Evolutionary conservation across 2,797 vertebrate genomes (phyloP), one percentile per base, ranked within the genome.

Genomic region (Pygocentrus nattereri): DNA sequence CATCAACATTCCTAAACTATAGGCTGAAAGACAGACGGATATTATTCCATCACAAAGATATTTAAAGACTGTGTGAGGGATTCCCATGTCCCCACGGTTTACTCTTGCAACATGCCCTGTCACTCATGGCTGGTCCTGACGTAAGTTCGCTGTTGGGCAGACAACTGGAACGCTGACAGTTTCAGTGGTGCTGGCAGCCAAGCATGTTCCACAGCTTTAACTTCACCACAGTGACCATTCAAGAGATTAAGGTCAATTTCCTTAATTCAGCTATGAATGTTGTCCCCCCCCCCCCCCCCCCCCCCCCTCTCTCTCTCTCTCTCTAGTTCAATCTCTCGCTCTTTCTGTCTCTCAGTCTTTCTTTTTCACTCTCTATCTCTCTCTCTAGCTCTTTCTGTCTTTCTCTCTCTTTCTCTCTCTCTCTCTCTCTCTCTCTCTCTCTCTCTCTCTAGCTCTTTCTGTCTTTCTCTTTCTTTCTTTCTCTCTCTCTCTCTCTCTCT

Each of bases 121-220:
- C 44, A 62, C 58, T 69, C 27, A 62, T 41, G 58, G n/a, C 50
- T 67, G 54, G n/a, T 56, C 54, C n/a, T 77, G 47, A 62, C 34
- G 27, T 58, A 49, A 73, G 49, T 76, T 67, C 27, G 54, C 30
- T 25, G 5, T 72, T 80, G 44, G 25, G 62, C 38, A 1, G 61
- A 64, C 15, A 11, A 5, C 54, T 75, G 71, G 75, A 81, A 38
- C 61, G 38, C 23, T 19, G 79, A 54, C 70, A 74, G 74, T 81
- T 78, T 81, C 70, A 78, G 25, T 58, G 31, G 69, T 52, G 50
- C 25, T 34, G 21, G n/a, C 16, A 59, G 49, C 56, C 11, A 59
- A 67, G 11, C 30, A 47, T 31, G 21, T 70, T 72, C 31, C 56
- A 47, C 16, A 21, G 15, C n/a, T 76, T 52, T 68, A 19, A 52